Conservation (phyloP, 35 echinoderm and acorn worm genomes). For the Anneissia japonica region DNA sequence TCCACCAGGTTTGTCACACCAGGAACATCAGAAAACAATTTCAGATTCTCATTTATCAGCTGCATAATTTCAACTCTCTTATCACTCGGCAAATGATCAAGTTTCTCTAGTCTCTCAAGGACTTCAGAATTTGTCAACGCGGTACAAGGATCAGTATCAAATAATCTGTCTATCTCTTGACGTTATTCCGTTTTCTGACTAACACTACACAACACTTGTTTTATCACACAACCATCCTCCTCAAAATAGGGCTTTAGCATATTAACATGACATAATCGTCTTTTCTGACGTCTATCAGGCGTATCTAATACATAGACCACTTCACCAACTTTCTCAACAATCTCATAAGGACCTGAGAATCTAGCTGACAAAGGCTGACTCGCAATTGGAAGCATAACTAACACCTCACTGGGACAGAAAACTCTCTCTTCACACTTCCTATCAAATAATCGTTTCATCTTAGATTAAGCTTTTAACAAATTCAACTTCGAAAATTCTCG, state of each 20-base stretch:
- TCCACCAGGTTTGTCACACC: constrained; percentile 41
- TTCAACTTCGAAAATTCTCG: too few relatives aligned
- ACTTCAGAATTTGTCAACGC: background rate
- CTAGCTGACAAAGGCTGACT: background rate
- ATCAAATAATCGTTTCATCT: too few relatives aligned
- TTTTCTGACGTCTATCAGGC: too few relatives aligned
- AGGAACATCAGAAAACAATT: constrained; percentile 17
- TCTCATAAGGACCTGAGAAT: too few relatives aligned
- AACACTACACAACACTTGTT: background rate
- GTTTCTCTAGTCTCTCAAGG: background rate
- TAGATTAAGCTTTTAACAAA: background rate
- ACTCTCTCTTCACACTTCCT: background rate
- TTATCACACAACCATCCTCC: background rate
- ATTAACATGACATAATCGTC: background rate
- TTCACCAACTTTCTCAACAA: background rate
- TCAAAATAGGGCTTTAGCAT: background rate
- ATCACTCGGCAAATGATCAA: background rate
- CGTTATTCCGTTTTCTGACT: background rate
- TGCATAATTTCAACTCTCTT: background rate
- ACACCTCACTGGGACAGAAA: background rate
- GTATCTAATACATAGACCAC: too few relatives aligned
- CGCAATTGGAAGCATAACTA: background rate
- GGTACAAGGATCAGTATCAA: background rate
- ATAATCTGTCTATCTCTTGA: background rate
- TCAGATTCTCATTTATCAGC: background rate